Evolutionary conservation across 2,113 vertebrate species (phyloP).

Genomic region (Bos taurus): ARS-UCD2.0 NC_037357.1:133205501-133206000

Average conservation of each 20-base stretch:
- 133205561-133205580: accelerated
- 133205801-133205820: background rate
- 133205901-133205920: accelerated
- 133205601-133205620: background rate
- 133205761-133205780: background rate
- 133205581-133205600: too few species aligned
- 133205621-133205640: background rate
- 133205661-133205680: background rate
- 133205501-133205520: accelerated
- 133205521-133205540: accelerated
- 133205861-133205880: accelerated
- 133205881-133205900: accelerated
- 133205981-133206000: background rate
- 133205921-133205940: accelerated
- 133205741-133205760: background rate
- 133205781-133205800: accelerated
- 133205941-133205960: background rate
- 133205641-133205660: background rate
- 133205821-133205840: background rate
- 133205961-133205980: background rate
- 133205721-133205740: background rate
- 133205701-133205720: too few species aligned
- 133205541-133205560: accelerated
- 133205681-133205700: background rate
- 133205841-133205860: background rate